These are phyloP conservation scores for Platycercus adscitus DNA, from an alignment of 2,113 vertebrate genomes.

Conservation along the genomic window DNA sequence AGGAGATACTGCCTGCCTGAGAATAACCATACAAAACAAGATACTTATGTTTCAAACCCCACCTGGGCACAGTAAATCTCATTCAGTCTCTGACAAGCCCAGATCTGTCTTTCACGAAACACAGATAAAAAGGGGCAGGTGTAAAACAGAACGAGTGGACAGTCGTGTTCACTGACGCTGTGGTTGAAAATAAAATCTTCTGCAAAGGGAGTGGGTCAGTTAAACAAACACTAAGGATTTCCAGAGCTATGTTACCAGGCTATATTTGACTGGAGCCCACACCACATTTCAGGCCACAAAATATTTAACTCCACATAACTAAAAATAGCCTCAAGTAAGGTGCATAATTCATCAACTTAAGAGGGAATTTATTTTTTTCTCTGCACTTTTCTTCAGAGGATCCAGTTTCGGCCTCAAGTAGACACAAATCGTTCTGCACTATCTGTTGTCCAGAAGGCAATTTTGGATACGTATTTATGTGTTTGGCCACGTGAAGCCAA, in stretches of 20 bases:
- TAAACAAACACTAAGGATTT: background rate
- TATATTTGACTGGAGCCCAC: slow-evolving; percentile 20
- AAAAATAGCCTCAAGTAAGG: background rate
- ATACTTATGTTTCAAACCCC: background rate
- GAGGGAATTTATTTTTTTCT: background rate
- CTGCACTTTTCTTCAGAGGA: background rate
- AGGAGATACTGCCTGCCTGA: background rate
- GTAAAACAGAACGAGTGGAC: background rate
- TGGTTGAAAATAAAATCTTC: background rate
- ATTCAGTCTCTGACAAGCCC: background rate
- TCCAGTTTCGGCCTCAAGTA: background rate
- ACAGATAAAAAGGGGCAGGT: background rate
- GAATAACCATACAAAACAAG: background rate
- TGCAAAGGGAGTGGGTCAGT: background rate
- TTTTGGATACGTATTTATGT: background rate
- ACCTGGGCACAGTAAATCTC: background rate
- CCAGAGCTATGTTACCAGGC: background rate
- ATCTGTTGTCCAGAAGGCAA: background rate
- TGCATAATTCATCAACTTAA: background rate
- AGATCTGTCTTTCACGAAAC: background rate
- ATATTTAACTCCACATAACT: background rate
- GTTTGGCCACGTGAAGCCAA: background rate
- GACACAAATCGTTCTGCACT: background rate
- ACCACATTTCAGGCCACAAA: background rate
- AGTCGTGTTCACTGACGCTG: background rate